Evolutionary conservation across 2,888 invertebrate species (phyloP), one percentile per base, ranked within the genome.

Genomic region (Tortrix viridana): DNA sequence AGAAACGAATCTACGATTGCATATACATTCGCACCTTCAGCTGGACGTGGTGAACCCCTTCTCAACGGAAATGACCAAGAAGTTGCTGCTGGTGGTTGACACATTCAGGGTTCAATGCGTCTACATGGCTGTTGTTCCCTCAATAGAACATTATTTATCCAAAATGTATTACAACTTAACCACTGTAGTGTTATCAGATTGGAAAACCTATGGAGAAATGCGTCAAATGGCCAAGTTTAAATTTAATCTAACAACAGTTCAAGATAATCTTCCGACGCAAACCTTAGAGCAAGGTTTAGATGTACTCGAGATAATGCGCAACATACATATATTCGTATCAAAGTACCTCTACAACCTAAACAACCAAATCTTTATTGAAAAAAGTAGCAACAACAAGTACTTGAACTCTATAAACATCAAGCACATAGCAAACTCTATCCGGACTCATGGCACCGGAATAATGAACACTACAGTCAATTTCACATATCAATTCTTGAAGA

Each of bases 181-280:
- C 1, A 98, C 99, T 1, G 98, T 99, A 32, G 98, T 99, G 6
- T 91, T 99, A 49, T 98, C 99, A 72, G 98, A 99, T 86, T 99
- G 99, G 98, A 97, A 96, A 84, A 98, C 98, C 0, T 99, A 99
- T 81, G 96, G 97, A 18, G 97, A 98, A 88, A 99, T 99, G 99
- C 94, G 98, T 65, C 96, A 96, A 80, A 93, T 99, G 84, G 99
- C 98, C 0, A 93, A 93, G 76, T 95, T 97, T 72, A 97, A 98
- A 81, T 95, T 97, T 74, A 94, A 95, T 65, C 87, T 99, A 37
- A 92, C 94, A 18, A 96, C 97, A 0, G 95, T 97, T n/a, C 97
- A 98, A 79, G 97, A 98, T 79, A 96, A 98, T 85, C 93, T 99
- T 53, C 99, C 99, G 0, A 98, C 98, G 73, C 98, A 99, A 85